These are phyloP conservation scores for Hyppa rectilinea DNA, from an alignment of 2,888 invertebrate species.

Conservation along the genomic window DNA sequence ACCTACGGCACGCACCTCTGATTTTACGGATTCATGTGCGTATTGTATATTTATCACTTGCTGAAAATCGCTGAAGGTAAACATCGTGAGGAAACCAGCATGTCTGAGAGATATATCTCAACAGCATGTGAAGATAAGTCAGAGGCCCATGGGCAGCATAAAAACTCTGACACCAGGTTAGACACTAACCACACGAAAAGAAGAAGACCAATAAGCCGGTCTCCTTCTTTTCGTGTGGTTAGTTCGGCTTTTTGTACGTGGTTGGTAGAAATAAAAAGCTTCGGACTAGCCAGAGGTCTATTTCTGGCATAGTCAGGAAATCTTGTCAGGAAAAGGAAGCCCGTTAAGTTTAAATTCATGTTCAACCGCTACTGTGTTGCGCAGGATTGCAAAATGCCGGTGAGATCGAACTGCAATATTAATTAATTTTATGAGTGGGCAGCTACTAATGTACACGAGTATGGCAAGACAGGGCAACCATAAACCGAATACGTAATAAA, in stretches of 20 bases:
- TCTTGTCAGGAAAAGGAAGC: slow-evolving; percentile 25
- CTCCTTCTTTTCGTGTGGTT: too few species aligned
- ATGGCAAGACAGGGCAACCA: not conserved
- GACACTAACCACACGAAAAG: too few species aligned
- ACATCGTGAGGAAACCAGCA: too few species aligned
- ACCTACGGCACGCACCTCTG: too few species aligned
- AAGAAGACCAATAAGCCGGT: too few species aligned
- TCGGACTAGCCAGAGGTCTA: not conserved
- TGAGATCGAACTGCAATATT: slow-evolving; percentile 28
- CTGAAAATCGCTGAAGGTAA: too few species aligned
- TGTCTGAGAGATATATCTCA: too few species aligned
- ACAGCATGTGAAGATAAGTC: too few species aligned
- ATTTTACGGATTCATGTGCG: too few species aligned
- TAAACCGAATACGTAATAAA: slow-evolving; percentile 28
- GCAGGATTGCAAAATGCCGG: slow-evolving; percentile 15
- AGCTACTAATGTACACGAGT: slow-evolving; percentile 3
- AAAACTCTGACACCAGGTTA: too few species aligned
- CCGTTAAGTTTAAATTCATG: slow-evolving; percentile 24
- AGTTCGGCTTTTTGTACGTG: not conserved
- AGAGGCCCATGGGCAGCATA: too few species aligned
- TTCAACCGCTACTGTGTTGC: slow-evolving; percentile 11
- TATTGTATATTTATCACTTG: too few species aligned
- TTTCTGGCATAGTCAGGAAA: not conserved
- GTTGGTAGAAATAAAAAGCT: not conserved
- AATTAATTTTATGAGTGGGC: slow-evolving; percentile 21